Conservation (phyloP, 2,888 invertebrate species). For the Drosophila pseudotalamancana region DNA sequence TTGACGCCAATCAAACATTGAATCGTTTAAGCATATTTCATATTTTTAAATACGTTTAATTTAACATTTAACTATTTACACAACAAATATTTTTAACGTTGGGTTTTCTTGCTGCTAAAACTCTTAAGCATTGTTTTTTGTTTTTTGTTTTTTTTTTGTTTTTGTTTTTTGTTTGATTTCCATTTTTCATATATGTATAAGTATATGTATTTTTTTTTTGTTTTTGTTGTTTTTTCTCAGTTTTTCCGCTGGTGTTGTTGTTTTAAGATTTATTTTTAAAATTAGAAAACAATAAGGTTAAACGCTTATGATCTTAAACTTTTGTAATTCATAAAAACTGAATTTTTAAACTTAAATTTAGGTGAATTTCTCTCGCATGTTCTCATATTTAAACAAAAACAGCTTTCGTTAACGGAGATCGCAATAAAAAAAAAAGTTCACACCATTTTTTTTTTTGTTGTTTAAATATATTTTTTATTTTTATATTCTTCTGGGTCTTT, state of each 20-base stretch:
- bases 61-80: constrained; percentile 79
- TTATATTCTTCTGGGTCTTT: constrained; percentile 19
- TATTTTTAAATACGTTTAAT: constrained; percentile 60
- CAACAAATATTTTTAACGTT: constrained; percentile 80
- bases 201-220: constrained; percentile 25
- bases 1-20: constrained; percentile 71
- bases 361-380: constrained; percentile 49
- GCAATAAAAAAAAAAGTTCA: constrained; percentile 68
- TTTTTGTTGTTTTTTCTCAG: constrained; percentile 20
- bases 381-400: constrained; percentile 44
- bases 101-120: constrained; percentile 71
- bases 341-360: constrained; percentile 55
- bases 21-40: constrained; percentile 66
- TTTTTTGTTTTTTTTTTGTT: neutral
- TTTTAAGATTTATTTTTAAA: constrained; percentile 54
- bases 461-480: constrained; percentile 16
- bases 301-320: constrained; percentile 41
- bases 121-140: constrained; percentile 56
- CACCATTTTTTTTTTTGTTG: constrained; percentile 32
- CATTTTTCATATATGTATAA: constrained; percentile 28
- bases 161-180: constrained; percentile 32
- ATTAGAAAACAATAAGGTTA: constrained; percentile 78
- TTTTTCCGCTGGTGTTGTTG: constrained; percentile 18
- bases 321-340: constrained; percentile 73
- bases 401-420: constrained; percentile 56